Conservation (phyloP, 1,140 invertebrate species). For the Leguminivora glycinivorella region DNA sequence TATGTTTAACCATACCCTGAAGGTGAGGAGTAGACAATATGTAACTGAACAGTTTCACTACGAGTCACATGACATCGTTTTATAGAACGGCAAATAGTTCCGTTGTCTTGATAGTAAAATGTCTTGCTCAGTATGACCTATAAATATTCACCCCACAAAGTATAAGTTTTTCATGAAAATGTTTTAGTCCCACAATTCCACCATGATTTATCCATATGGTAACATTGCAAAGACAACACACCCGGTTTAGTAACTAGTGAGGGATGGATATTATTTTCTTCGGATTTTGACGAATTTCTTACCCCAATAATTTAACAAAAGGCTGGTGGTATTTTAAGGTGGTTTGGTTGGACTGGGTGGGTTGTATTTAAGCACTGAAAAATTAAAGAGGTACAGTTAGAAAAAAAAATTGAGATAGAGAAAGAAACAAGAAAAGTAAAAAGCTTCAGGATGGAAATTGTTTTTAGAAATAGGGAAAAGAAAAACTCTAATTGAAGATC, state of each 20-base stretch:
- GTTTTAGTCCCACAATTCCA: too few relatives aligned
- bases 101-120: too few relatives aligned
- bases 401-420: slow-evolving; percentile 28
- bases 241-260: slow-evolving; percentile 41
- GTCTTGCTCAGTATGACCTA: too few relatives aligned
- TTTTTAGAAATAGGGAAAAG: too few relatives aligned
- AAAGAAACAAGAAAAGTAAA: slow-evolving; percentile 11
- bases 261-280: slow-evolving; percentile 47
- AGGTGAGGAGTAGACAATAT: too few relatives aligned
- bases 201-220: neutral
- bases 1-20: too few relatives aligned
- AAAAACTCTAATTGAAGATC: too few relatives aligned
- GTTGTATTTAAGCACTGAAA: slow-evolving; percentile 39
- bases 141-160: too few relatives aligned
- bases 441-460: neutral
- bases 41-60: too few relatives aligned
- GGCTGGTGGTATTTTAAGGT: slow-evolving; percentile 58
- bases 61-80: too few relatives aligned
- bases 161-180: too few relatives aligned
- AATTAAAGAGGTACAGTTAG: slow-evolving; percentile 34
- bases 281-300: slow-evolving; percentile 54
- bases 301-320: slow-evolving; percentile 53
- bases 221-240: slow-evolving; percentile 27
- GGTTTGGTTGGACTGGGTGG: slow-evolving; percentile 13
- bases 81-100: too few relatives aligned